Evolutionary conservation across 2,113 vertebrate species (phyloP).

Genomic region (Silurus glanis): DNA sequence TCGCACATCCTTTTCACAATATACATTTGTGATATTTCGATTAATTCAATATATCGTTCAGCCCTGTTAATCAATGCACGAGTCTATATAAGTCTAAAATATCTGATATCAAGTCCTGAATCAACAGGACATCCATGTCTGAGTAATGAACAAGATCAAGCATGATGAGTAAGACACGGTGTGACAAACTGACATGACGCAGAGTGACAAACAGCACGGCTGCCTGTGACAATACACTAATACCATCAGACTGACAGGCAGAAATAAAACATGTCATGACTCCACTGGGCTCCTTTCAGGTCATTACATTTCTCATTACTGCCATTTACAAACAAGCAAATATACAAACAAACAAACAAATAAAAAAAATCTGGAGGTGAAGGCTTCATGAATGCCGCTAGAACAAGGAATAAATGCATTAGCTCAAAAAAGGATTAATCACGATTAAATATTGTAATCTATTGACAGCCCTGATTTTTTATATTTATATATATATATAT

Average conservation of each 20-base stretch:
- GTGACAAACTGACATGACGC: slow-evolving; percentile 15
- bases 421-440: background rate
- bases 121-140: background rate
- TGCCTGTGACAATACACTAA: slow-evolving; percentile 15
- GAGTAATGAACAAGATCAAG: background rate
- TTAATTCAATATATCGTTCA: no score
- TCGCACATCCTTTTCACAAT: no score
- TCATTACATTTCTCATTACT: background rate
- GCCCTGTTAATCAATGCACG: no score
- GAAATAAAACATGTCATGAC: slow-evolving; percentile 18
- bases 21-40: no score
- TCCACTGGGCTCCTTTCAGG: slow-evolving; percentile 6
- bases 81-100: background rate
- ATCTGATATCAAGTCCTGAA: background rate
- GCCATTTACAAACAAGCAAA: no score
- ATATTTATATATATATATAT: no score
- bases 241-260: slow-evolving; percentile 12
- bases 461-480: no score
- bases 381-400: slow-evolving; percentile 10
- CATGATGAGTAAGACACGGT: background rate
- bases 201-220: slow-evolving; percentile 6
- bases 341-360: background rate
- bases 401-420: background rate
- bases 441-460: no score
- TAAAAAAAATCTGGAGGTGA: background rate